Conservation (phyloP, 2,797 vertebrate species). For the Menidia menidia region DNA sequence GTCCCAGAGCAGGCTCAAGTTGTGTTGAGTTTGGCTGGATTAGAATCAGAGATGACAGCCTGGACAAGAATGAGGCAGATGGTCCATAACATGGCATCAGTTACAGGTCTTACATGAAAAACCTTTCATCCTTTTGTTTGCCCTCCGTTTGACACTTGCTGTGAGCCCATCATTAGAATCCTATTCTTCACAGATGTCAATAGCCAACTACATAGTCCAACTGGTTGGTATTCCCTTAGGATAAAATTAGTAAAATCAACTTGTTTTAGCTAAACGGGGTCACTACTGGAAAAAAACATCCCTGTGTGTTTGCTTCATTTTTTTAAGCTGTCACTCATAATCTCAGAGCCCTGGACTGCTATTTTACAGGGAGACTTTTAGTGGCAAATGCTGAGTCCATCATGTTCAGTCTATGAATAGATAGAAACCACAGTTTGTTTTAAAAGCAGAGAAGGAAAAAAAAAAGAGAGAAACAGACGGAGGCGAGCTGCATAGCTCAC, state of each 20-base stretch:
- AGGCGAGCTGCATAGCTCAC: constrained; percentile 42
- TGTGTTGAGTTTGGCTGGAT: constrained; percentile 88
- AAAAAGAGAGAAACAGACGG: constrained; percentile 30
- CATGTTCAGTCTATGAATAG: constrained; percentile 36
- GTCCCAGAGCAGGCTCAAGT: constrained; percentile 86
- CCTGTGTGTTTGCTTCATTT: constrained; percentile 24
- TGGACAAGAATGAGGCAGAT: constrained; percentile 92
- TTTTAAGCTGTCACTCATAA: constrained; percentile 28
- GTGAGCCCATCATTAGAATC: constrained; percentile 87
- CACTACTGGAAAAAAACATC: not conserved
- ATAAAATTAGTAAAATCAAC: constrained; percentile 16
- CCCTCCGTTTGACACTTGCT: constrained; percentile 70
- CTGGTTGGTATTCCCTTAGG: no score
- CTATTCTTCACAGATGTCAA: constrained; percentile 87
- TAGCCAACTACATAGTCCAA: constrained; percentile 67
- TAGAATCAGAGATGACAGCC: constrained; percentile 92
- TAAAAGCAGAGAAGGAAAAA: constrained; percentile 43
- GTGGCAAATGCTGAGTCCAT: constrained; percentile 31
- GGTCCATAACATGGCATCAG: constrained; percentile 92
- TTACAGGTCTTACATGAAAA: constrained; percentile 89
- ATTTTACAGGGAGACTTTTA: constrained; percentile 31
- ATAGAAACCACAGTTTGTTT: constrained; percentile 52
- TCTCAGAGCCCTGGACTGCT: constrained; percentile 4
- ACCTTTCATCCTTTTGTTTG: constrained; percentile 91
- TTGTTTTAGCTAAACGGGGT: constrained; percentile 17